Evolutionary conservation across 2,888 invertebrate genomes (phyloP).

Genomic region (Apoda limacodes): DNA sequence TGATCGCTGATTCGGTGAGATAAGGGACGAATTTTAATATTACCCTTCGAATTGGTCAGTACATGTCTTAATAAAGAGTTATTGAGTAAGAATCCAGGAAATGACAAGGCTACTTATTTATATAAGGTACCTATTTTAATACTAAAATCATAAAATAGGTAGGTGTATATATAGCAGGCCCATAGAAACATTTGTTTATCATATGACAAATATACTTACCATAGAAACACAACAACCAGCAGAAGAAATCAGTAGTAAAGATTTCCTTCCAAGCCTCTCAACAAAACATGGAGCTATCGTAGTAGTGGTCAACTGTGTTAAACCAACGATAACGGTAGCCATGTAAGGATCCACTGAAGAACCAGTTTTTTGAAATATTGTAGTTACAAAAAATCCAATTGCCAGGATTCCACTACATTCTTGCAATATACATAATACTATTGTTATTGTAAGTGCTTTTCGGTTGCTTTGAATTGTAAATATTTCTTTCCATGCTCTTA

Average conservation of each 20-base stretch:
- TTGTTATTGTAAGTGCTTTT: slow-evolving; percentile 28
- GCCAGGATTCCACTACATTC: slow-evolving; percentile 30
- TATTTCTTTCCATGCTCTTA: slow-evolving; percentile 33
- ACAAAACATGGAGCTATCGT: slow-evolving; percentile 28
- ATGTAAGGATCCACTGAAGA: slow-evolving; percentile 30
- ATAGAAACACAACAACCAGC: slow-evolving; percentile 29
- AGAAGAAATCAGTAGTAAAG: slow-evolving; percentile 29
- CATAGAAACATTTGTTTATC: not conserved
- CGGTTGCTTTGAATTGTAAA: slow-evolving; percentile 33
- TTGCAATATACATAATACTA: slow-evolving; percentile 26
- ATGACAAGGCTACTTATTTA: too few relatives aligned
- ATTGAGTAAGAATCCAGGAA: too few relatives aligned
- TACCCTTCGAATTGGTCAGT: too few relatives aligned
- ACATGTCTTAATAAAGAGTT: too few relatives aligned
- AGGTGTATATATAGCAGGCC: not conserved
- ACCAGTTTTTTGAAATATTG: slow-evolving; percentile 30
- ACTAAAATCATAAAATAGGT: not conserved
- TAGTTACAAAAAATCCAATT: slow-evolving; percentile 31
- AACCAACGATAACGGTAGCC: slow-evolving; percentile 31
- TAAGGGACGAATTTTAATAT: too few relatives aligned
- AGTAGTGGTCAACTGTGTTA: slow-evolving; percentile 27
- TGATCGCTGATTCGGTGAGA: too few relatives aligned
- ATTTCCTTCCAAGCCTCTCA: slow-evolving; percentile 29
- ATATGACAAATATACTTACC: slow-evolving; percentile 21
- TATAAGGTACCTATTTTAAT: too few relatives aligned